phyloP scores from a whole-genome alignment of 2,888 invertebrate genomes.

The Litoditis marina region DNA sequence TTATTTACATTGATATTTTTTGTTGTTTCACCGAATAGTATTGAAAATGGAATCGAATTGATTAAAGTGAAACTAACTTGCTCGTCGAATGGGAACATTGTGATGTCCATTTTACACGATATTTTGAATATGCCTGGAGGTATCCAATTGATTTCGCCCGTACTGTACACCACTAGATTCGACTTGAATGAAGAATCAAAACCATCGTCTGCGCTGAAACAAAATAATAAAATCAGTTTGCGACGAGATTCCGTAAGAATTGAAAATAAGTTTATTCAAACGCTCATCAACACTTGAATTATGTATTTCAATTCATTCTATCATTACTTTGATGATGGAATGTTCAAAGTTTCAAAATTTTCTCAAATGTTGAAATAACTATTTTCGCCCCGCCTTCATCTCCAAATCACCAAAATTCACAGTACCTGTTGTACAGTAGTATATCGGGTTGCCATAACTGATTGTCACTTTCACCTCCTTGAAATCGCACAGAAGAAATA shows the following conservation, averaged over 20 bases:
- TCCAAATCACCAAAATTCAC: slow-evolving; percentile 11
- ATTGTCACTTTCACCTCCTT: slow-evolving; percentile 37
- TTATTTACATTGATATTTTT: neutral
- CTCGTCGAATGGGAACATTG: slow-evolving; percentile 48
- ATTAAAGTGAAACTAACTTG: slow-evolving; percentile 25
- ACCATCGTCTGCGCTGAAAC: slow-evolving; percentile 48
- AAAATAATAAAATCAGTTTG: too few relatives aligned
- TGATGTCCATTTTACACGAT: slow-evolving; percentile 49
- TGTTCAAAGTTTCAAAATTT: too few relatives aligned
- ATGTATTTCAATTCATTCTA: too few relatives aligned
- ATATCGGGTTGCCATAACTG: slow-evolving; percentile 56
- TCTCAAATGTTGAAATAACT: neutral
- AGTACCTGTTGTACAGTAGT: slow-evolving; percentile 49
- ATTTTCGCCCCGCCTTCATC: too few relatives aligned
- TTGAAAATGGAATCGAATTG: too few relatives aligned
- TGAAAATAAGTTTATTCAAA: too few relatives aligned
- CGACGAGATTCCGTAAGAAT: too few relatives aligned
- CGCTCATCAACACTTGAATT: too few relatives aligned
- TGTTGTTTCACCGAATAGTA: too few relatives aligned
- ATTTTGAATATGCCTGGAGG: slow-evolving; percentile 50
- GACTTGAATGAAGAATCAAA: slow-evolving; percentile 51
- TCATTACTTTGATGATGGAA: too few relatives aligned
- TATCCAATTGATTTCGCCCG: slow-evolving; percentile 51
- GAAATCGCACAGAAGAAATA: slow-evolving; percentile 42
- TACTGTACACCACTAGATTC: slow-evolving; percentile 46